Evolutionary conservation across 2,888 invertebrate species (phyloP), one percentile per base, ranked within the genome.

Genomic region (Notodonta ziczac): DNA sequence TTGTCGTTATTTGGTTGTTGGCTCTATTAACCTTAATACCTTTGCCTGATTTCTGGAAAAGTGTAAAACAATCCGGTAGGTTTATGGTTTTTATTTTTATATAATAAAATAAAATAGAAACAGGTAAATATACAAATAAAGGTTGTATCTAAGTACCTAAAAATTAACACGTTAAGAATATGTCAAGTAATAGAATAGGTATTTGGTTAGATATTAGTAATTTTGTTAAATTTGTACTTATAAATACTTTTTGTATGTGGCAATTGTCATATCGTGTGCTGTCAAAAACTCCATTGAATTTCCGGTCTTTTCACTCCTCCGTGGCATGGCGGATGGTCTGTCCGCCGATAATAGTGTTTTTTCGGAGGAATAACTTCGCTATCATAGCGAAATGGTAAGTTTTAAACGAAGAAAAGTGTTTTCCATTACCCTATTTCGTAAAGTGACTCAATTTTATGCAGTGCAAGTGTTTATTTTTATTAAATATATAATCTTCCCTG

Each of bases 271-370:
- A 80, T 75, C 70, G 50, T 70, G 4, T n/a, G 71, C 72, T 91
- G 91, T 89, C 90, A 91, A 77, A 84, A 72, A 78, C 74, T 65
- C 50, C 70, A 63, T 81, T 70, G 76, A 72, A 76, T 80, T 88
- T 94, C 93, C 93, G 93, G 93, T 90, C 93, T 90, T 93, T 94
- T 92, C 82, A 92, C 78, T 91, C 87, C 93, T 92, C 87, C 94
- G 93, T 93, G 94, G 93, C 94, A 93, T 93, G 94, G 93, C 92
- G 92, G 93, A 93, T 91, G 90, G 91, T 93, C 85, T 86, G 73
- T 84, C 88, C 89, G 80, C 90, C 91, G 89, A 83, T 66, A 74
- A 76, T 89, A 88, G 89, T 90, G 91, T 91, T 89, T 87, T 84
- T 78, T 86, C 82, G 89, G 91, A 91, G 91, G 84, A 90, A 82